Evolutionary conservation across 2,888 invertebrate species (phyloP).

Genomic region (Macrosiphum euphorbiae): DNA sequence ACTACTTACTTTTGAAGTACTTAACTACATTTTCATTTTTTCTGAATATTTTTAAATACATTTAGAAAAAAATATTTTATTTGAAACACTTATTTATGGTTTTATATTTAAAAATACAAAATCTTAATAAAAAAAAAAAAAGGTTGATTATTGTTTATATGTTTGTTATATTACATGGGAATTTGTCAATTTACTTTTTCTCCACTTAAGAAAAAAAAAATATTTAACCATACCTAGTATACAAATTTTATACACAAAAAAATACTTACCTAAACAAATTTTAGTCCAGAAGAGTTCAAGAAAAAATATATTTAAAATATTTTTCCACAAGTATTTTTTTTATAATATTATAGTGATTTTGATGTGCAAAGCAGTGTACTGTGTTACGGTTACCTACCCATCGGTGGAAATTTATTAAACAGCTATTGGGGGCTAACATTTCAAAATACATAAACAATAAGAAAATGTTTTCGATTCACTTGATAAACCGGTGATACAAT

Average conservation of each 20-base stretch:
- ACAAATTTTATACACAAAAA: neutral
- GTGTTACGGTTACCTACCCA: neutral
- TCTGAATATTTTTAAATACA: neutral
- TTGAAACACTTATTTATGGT: neutral
- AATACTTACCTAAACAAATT: neutral
- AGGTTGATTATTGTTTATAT: neutral
- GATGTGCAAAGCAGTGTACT: neutral
- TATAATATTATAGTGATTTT: neutral
- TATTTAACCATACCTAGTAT: neutral
- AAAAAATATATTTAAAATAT: neutral
- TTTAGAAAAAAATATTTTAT: neutral
- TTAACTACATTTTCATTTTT: neutral
- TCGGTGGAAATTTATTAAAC: neutral
- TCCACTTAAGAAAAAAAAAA: neutral
- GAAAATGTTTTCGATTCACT: neutral
- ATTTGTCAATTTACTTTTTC: neutral
- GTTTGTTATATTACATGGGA: no score
- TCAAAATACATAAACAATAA: neutral
- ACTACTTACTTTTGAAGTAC: neutral
- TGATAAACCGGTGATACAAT: neutral
- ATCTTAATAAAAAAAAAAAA: neutral
- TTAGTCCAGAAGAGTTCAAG: neutral
- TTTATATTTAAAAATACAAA: neutral
- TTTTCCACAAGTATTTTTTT: neutral
- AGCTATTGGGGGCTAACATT: neutral